These are phyloP conservation scores for Hoplodrina ambigua DNA, from an alignment of 2,888 invertebrate genomes.

Conservation along the genomic window DNA sequence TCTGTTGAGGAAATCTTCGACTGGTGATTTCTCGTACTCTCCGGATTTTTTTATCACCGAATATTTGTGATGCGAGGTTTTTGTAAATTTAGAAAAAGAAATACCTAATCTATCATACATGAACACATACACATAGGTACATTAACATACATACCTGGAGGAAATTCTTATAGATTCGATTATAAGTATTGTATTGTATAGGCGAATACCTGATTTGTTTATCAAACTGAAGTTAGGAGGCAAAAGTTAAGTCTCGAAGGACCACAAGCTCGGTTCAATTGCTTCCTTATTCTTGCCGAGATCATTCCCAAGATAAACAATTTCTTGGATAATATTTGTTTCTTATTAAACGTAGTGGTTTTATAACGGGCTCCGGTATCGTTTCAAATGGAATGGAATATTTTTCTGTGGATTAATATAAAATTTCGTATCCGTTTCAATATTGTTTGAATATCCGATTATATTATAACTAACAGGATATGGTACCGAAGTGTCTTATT, in stretches of 20 bases:
- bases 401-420: not conserved
- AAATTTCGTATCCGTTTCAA: not conserved
- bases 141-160: no score
- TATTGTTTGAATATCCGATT: not conserved
- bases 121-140: no score
- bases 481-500: not conserved
- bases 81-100: no score
- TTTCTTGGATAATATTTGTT: slow-evolving; percentile 7
- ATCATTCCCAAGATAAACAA: slow-evolving; percentile 1
- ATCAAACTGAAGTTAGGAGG: slow-evolving; percentile 11
- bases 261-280: slow-evolving; percentile 1
- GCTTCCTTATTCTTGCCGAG: not conserved
- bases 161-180: no score
- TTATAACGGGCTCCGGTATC: not conserved
- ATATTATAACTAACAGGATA: not conserved
- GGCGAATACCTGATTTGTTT: slow-evolving; percentile 1
- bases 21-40: slow-evolving; percentile 44
- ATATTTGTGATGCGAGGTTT: not conserved
- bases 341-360: slow-evolving; percentile 3
- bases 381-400: not conserved
- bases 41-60: slow-evolving; percentile 14
- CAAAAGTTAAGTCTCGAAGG: slow-evolving; percentile 9
- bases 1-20: slow-evolving; percentile 49
- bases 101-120: no score
- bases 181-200: not conserved